Base-by-base conservation (phyloP, 35 echinoderm and acorn worm species). In the Lytechinus pictus region DNA sequence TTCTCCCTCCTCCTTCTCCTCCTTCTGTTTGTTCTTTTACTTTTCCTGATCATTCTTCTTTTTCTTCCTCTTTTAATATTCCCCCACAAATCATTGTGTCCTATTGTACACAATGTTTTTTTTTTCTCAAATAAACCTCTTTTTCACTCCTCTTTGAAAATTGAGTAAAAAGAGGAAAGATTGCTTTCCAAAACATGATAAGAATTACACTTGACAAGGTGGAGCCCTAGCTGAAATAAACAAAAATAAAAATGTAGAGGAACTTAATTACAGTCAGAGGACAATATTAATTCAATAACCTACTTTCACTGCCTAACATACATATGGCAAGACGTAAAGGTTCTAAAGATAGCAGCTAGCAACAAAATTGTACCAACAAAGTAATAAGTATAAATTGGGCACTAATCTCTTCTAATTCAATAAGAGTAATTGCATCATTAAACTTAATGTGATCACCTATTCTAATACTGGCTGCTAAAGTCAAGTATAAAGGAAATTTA, bases 301-400 rank as follows among this genome's bases (percentile, higher is more conserved):
- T 16, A 79, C 66, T 79, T 79, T 79, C 66, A 79, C n/a, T 5
- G 19, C 66, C 14, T 44, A 44, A 44, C 33, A 79, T 24, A 79
- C 4, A 79, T 79, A 24, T 8, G 66, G 21, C 16, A 79, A 79
- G 19, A 79, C 4, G 12, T 7, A 24, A n/a, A 79, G 0, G 16
- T n/a, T 79, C 66, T 79, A 79, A 79, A 79, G 66, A 79, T 79
- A 79, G 66, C 19, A 79, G 66, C 66, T 24, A 79, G 66, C 66
- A 79, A 16, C 66, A 79, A 79, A 79, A 79, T 79, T n/a, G 66
- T 79, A 7, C 66, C 21, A 24, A 79, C 8, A 8, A 79, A n/a
- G 66, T 79, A 79, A 79, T 79, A 79, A 14, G n/a, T 79, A n/a
- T n/a, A 79, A 24, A 79, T 79, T 79, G 66, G 66, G 19, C 3